phyloP scores from a whole-genome alignment of 2,113 vertebrate species.

The Uria aalge region DNA sequence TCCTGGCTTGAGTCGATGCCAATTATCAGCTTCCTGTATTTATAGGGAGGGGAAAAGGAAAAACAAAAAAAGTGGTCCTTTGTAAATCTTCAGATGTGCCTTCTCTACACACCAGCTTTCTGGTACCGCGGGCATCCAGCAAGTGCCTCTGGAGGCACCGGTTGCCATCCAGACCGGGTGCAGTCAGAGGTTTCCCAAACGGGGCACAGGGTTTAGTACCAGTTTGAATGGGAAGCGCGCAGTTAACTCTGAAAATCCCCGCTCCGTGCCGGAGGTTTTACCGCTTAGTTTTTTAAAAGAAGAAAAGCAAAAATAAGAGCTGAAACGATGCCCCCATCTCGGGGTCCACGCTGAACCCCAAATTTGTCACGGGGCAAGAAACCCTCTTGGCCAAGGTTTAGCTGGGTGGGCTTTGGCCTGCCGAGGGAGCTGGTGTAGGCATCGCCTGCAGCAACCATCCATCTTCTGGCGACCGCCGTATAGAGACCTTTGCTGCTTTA shows the following conservation, averaged over 20 bases:
- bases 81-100: background rate
- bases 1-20: background rate
- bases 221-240: background rate
- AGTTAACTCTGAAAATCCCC: background rate
- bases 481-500: background rate
- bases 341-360: rapidly evolving
- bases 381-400: background rate
- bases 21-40: background rate
- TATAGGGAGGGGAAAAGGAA: background rate
- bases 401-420: background rate
- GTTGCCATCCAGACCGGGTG: background rate
- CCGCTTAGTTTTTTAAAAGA: background rate
- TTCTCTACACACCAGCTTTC: background rate
- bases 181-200: background rate
- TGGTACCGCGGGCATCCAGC: background rate
- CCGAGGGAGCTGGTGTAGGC: background rate
- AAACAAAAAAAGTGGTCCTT: too few relatives aligned
- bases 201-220: background rate
- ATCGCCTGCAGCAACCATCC: background rate
- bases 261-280: background rate
- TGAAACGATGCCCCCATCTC: background rate
- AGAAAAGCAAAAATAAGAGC: background rate
- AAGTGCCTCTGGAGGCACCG: background rate
- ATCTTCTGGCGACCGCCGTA: background rate
- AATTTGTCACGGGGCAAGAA: rapidly evolving